phyloP scores from a whole-genome alignment of 2,888 invertebrate genomes.

The Sesia bembeciformis region DNA sequence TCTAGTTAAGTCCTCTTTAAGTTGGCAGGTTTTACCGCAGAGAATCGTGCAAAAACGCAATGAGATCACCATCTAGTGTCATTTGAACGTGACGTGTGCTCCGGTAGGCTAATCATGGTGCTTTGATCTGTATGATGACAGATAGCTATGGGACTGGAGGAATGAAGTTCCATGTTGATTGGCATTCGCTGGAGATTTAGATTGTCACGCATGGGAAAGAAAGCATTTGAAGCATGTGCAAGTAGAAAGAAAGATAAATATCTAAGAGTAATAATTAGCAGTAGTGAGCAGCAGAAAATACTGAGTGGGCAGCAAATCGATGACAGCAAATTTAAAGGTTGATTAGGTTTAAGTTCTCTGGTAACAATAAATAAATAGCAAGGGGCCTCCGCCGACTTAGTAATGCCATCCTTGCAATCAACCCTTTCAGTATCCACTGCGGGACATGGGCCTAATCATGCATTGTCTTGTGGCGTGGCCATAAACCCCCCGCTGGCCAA shows the following conservation, averaged over 20 bases:
- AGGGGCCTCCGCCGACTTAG: too few species aligned
- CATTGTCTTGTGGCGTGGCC: too few species aligned
- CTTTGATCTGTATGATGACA: slow-evolving; percentile 20
- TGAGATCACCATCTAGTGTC: slow-evolving; percentile 50
- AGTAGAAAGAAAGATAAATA: not conserved
- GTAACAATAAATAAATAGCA: too few species aligned
- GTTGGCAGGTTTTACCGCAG: slow-evolving; percentile 19
- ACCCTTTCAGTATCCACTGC: too few species aligned
- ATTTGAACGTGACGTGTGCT: slow-evolving; percentile 43
- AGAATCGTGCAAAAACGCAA: slow-evolving; percentile 63
- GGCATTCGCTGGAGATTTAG: not conserved
- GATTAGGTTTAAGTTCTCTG: too few species aligned
- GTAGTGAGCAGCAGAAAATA: too few species aligned
- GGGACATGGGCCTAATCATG: too few species aligned
- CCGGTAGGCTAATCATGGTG: not conserved
- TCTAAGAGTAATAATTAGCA: too few species aligned
- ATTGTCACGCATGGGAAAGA: slow-evolving; percentile 1
- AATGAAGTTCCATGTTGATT: not conserved
- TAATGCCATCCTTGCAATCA: too few species aligned
- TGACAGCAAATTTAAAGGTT: too few species aligned
- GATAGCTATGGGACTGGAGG: slow-evolving; percentile 14
- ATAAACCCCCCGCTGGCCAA: too few species aligned
- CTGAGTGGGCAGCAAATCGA: too few species aligned
- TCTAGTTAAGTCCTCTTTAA: not conserved
- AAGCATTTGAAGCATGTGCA: not conserved